Conservation (phyloP, 2,888 invertebrate species). For the Lasioglossum lativentre region DNA sequence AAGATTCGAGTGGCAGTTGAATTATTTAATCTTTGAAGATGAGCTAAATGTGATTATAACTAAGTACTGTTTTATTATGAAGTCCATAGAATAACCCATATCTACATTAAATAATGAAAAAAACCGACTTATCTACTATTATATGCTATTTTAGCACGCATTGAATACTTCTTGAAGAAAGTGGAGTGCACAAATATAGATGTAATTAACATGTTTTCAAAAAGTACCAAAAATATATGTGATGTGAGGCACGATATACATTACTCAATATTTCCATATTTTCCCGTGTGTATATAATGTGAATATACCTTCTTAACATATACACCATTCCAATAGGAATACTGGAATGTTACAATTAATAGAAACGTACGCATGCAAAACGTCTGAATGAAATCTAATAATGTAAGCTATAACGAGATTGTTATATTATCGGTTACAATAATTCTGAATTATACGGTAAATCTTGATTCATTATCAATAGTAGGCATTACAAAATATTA, state of each 20-base stretch:
- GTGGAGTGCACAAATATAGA: not conserved
- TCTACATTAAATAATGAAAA: constrained; percentile 21
- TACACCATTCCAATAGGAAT: not conserved
- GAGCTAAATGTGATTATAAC: constrained; percentile 19
- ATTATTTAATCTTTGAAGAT: constrained; percentile 9
- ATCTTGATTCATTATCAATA: constrained; percentile 29
- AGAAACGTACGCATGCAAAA: constrained; percentile 13
- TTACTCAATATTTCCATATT: constrained; percentile 29
- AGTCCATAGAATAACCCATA: constrained; percentile 29
- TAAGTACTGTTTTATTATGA: constrained; percentile 31
- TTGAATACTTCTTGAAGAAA: constrained; percentile 15
- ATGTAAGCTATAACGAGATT: not conserved
- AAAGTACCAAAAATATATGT: constrained; percentile 18
- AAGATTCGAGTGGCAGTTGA: not conserved
- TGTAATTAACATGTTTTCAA: not conserved
- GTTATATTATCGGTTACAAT: not conserved
- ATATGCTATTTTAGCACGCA: constrained; percentile 3
- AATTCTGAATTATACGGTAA: constrained; percentile 19
- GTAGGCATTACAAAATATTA: constrained; percentile 1
- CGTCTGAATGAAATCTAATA: not conserved
- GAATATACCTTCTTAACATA: constrained; percentile 14
- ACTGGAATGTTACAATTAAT: constrained; percentile 30
- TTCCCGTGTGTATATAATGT: constrained; percentile 8
- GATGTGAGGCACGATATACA: constrained; percentile 26
- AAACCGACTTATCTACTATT: not conserved